Base-by-base conservation (phyloP, 2,797 vertebrate genomes). In the Betta splendens region DNA sequence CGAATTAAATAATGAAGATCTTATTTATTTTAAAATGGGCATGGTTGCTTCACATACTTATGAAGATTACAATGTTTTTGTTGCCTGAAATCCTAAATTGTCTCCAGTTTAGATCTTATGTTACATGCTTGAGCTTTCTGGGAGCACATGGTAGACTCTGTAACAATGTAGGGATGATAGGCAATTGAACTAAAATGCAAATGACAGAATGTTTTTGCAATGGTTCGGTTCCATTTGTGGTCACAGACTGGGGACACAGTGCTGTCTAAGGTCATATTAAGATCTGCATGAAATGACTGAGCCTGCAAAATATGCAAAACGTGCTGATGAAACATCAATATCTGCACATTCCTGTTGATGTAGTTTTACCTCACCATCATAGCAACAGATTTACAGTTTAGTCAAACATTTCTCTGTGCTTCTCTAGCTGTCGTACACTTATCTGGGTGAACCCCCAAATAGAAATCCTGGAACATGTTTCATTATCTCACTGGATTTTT, bases 31-130 rank as follows among this genome's bases (percentile, higher is more conserved):
- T 26, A 7, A 13, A 60, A 55, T 25, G 3, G 7, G 11, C 15
- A 16, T 9, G 54, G 38, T 62, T 53, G 29, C 32, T 46, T 45
- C 17, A 58, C 3, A 29, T 49, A 12, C n/a, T n/a, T n/a, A n/a
- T n/a, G n/a, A n/a, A n/a, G n/a, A n/a, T n/a, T n/a, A n/a, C n/a
- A n/a, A n/a, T n/a, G n/a, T n/a, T n/a, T n/a, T n/a, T n/a, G n/a
- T n/a, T n/a, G n/a, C n/a, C n/a, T n/a, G n/a, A n/a, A n/a, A n/a
- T n/a, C n/a, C 20, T 20, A 15, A 21, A 25, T n/a, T 5, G 13
- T 26, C 9, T 0, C 8, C 0, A 11, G 5, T 60, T 60, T 26
- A 13, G 26, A 12, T 32, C 23, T 54, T 35, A n/a, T 12, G 25
- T 42, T 26, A 16, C 39, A 46, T 58, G 31, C 10, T 52, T 40